phyloP scores from a whole-genome alignment of 2,113 vertebrate genomes.

The Toxostoma redivivum region DNA sequence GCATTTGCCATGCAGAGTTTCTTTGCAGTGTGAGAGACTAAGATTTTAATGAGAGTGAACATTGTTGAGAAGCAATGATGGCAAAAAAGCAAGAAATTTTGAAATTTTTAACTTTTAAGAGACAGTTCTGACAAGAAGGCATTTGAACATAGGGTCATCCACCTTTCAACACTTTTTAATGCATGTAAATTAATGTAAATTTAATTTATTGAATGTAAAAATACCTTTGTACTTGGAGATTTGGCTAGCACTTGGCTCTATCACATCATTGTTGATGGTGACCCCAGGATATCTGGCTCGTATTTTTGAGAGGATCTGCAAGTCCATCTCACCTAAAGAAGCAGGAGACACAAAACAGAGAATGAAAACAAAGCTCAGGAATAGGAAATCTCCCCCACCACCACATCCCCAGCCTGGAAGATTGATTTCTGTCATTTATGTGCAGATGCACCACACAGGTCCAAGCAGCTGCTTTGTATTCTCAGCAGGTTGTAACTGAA shows the following conservation, averaged over 20 bases:
- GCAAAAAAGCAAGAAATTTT: not conserved
- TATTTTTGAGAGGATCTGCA: slow-evolving; percentile 78
- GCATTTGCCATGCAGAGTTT: not conserved
- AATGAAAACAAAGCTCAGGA: not conserved
- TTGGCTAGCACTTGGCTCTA: slow-evolving; percentile 83
- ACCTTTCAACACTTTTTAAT: not conserved
- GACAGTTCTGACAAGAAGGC: not conserved
- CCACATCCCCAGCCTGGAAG: not conserved
- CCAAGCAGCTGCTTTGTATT: not conserved
- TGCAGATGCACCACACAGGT: not conserved
- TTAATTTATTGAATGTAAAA: not conserved
- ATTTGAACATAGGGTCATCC: not conserved
- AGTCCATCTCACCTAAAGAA: slow-evolving; percentile 82
- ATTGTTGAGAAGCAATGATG: not conserved
- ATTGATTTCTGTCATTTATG: not conserved
- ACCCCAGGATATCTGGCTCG: slow-evolving; percentile 70
- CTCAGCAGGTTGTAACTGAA: not conserved
- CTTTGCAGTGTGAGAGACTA: not conserved
- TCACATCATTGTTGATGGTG: slow-evolving; percentile 74
- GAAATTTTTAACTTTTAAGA: not conserved
- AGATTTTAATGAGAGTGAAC: not conserved
- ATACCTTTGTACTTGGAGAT: slow-evolving; percentile 85
- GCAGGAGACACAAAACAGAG: not conserved
- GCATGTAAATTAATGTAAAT: not conserved
- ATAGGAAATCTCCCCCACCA: not conserved